phyloP scores from a whole-genome alignment of 2,888 invertebrate species.

The Blastobasis lacticolella region DNA sequence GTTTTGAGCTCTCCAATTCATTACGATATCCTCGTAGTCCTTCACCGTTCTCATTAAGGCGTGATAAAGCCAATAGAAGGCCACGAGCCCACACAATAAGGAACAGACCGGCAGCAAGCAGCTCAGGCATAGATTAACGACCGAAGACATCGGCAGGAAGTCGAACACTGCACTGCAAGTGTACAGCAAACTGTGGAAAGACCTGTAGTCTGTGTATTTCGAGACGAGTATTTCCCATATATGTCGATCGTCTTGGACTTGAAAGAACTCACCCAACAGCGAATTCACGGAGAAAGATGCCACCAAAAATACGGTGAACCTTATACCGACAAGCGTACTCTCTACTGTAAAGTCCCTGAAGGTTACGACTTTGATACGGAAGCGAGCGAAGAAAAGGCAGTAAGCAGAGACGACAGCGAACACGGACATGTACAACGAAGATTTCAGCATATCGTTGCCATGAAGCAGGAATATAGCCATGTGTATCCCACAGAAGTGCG shows the following conservation, averaged over 20 bases:
- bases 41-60: constrained; percentile 9
- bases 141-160: constrained; percentile 75
- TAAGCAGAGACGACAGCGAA: constrained; percentile 51
- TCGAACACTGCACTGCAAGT: constrained; percentile 86
- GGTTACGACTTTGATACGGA: constrained; percentile 44
- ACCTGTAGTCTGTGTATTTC: constrained; percentile 79
- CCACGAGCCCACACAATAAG: constrained; percentile 48
- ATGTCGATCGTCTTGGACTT: constrained; percentile 75
- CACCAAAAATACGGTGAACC: constrained; percentile 28
- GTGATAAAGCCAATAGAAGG: constrained; percentile 45
- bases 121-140: constrained; percentile 66
- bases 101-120: constrained; percentile 74
- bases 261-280: constrained; percentile 41
- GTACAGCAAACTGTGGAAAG: constrained; percentile 85
- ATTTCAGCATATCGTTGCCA: constrained; percentile 63
- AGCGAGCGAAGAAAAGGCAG: constrained; percentile 44
- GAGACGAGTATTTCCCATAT: constrained; percentile 81
- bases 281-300: constrained; percentile 56
- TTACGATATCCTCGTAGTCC: not conserved
- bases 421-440: constrained; percentile 64
- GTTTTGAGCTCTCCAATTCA: not conserved
- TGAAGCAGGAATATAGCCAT: constrained; percentile 52
- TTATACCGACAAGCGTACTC: constrained; percentile 34
- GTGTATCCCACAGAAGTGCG: constrained; percentile 58
- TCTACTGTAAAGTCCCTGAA: constrained; percentile 41